A percentile compares a stretch with the other conserved stretches of the same genome.
Evolutionary conservation across 2,113 vertebrate species (phyloP).

Genomic region (Lepus europaeus): DNA sequence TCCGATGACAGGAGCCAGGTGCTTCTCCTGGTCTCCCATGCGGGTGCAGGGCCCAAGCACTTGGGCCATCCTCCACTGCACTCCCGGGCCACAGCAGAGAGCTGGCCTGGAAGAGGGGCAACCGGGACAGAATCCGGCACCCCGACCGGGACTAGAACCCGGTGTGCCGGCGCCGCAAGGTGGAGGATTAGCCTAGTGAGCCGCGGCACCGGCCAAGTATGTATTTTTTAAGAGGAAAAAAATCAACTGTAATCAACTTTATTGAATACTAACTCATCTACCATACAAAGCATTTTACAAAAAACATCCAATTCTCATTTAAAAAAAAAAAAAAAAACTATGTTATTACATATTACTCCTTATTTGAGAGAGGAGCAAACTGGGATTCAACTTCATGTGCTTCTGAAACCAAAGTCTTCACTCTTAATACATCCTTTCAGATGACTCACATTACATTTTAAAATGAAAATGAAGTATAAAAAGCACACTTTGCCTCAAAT

Average conservation of each 20-base stretch:
- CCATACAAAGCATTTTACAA: background rate
- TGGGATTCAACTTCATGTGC: background rate
- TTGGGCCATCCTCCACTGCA: too few species aligned
- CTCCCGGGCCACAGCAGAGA: too few species aligned
- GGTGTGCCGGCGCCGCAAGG: too few species aligned
- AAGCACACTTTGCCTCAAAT: slow-evolving; percentile 24
- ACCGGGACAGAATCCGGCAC: too few species aligned
- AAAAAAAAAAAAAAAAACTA: background rate
- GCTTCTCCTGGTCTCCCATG: too few species aligned
- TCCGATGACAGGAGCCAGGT: too few species aligned
- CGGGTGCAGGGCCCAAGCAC: too few species aligned
- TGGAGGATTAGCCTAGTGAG: too few species aligned
- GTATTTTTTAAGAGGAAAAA: too few species aligned
- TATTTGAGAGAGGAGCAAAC: background rate
- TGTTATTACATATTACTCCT: background rate
- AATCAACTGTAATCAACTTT: background rate
- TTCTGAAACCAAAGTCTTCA: slow-evolving; percentile 29
- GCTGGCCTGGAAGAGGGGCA: too few species aligned
- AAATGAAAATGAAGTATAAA: slow-evolving; percentile 37
- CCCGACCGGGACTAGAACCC: too few species aligned
- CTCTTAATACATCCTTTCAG: background rate
- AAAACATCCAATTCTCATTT: background rate
- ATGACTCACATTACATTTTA: slow-evolving; percentile 17
- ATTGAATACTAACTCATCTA: background rate
- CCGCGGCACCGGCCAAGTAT: too few species aligned